Conservation (phyloP, 2,888 invertebrate species). For the Lochmaea crataegi region DNA sequence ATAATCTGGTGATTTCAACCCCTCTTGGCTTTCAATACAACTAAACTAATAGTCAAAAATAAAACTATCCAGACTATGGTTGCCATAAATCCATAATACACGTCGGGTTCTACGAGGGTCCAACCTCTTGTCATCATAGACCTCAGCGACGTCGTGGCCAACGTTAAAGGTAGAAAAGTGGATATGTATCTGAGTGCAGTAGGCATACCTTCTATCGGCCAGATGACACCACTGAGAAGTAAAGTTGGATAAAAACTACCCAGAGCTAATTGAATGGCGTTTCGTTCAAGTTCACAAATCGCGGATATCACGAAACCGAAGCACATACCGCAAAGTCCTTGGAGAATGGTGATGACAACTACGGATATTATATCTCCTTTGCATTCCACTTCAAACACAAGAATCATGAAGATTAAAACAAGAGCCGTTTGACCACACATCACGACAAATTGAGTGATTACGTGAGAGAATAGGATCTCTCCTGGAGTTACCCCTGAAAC, state of each 20-base stretch:
- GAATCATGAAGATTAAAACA: constrained; percentile 91
- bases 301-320: constrained; percentile 96
- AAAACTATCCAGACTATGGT: constrained; percentile 87
- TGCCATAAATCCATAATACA: constrained; percentile 89
- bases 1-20: constrained; percentile 48
- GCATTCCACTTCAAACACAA: constrained; percentile 90
- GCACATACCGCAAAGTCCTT: constrained; percentile 96
- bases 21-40: constrained; percentile 82
- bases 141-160: constrained; percentile 91
- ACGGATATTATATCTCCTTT: constrained; percentile 89
- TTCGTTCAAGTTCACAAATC: constrained; percentile 89
- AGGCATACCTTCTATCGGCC: constrained; percentile 96
- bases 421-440: constrained; percentile 94
- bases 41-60: constrained; percentile 82
- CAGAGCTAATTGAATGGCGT: constrained; percentile 92
- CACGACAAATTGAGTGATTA: constrained; percentile 93
- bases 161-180: constrained; percentile 85
- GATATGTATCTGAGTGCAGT: constrained; percentile 82
- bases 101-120: constrained; percentile 82
- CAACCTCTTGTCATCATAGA: constrained; percentile 91
- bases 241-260: constrained; percentile 96
- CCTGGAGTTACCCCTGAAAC: constrained; percentile 83
- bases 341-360: constrained; percentile 85
- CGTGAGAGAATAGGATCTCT: constrained; percentile 93
- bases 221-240: constrained; percentile 89